phyloP scores from a whole-genome alignment of 53 echinoderm and acorn worm species.

The Luidia sarsii region DNA sequence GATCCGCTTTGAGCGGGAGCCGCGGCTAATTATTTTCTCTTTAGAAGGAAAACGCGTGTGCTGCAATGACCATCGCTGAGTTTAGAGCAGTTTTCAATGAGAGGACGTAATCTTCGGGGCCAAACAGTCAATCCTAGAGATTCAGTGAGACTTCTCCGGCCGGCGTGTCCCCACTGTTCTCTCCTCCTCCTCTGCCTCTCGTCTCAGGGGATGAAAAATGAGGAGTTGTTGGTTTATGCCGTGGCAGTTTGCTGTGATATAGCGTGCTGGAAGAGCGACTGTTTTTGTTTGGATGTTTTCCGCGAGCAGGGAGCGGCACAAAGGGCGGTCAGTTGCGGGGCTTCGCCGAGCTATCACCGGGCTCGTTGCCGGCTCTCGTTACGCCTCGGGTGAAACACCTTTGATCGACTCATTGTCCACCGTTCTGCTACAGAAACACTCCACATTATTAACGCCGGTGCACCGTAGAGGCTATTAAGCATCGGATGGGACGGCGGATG shows the following conservation, averaged over 20 bases:
- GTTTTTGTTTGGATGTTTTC: not conserved
- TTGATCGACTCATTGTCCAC: not conserved
- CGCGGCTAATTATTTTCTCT: no score
- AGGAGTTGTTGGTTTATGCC: not conserved
- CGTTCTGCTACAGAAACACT: not conserved
- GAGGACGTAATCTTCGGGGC: no score
- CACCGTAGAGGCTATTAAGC: not conserved
- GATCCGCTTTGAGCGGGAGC: no score
- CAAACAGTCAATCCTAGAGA: no score
- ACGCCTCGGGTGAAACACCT: not conserved
- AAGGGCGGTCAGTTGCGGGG: not conserved
- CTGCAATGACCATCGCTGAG: no score
- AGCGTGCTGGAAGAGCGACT: not conserved
- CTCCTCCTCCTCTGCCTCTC: no score
- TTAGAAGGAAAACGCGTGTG: no score
- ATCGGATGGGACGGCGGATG: not conserved
- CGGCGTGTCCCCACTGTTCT: no score
- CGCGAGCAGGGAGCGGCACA: not conserved
- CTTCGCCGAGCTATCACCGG: not conserved
- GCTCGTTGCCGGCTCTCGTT: not conserved
- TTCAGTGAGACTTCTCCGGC: no score
- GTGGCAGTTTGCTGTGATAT: constrained; percentile 2
- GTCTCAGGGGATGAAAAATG: no score
- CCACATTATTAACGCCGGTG: constrained; percentile 10
- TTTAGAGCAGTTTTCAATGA: no score